Conservation (phyloP, 2,888 invertebrate species). For the Volucella zonaria region DNA sequence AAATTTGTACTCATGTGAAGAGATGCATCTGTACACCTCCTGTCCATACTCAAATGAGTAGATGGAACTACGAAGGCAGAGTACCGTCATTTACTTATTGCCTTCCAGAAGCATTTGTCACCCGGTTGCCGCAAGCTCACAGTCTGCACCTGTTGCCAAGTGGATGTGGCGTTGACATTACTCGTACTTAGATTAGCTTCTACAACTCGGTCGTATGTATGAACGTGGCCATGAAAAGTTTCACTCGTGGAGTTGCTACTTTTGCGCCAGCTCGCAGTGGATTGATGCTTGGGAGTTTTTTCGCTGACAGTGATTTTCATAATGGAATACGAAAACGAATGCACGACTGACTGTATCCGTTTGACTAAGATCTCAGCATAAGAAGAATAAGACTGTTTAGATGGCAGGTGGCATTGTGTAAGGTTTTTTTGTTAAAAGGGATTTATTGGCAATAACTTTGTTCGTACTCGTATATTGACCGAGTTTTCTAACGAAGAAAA, state of each 20-base stretch:
- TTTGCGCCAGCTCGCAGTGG: constrained; percentile 5
- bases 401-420: constrained; percentile 28
- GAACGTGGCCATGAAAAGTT: constrained; percentile 63
- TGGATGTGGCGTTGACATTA: constrained; percentile 43
- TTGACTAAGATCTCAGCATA: constrained; percentile 22
- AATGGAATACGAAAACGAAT: constrained; percentile 38
- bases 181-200: not conserved
- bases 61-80: constrained; percentile 42
- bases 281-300: constrained; percentile 61
- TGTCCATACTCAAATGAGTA: not conserved
- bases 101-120: constrained; percentile 54
- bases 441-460: constrained; percentile 28
- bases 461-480: constrained; percentile 56
- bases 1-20: constrained; percentile 25
- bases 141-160: constrained; percentile 60
- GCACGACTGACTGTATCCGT: constrained; percentile 29
- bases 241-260: constrained; percentile 37
- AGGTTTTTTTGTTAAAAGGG: constrained; percentile 28
- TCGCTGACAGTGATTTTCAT: constrained; percentile 58
- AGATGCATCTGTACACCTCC: constrained; percentile 45
- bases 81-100: constrained; percentile 42
- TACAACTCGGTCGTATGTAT: not conserved
- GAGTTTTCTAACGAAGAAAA: constrained; percentile 33
- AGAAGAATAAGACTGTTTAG: not conserved
- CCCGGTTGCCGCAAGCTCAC: constrained; percentile 17